These are phyloP conservation scores for Pipistrellus kuhlii DNA, from an alignment of 2,797 vertebrate genomes.

Conservation along the genomic window DNA sequence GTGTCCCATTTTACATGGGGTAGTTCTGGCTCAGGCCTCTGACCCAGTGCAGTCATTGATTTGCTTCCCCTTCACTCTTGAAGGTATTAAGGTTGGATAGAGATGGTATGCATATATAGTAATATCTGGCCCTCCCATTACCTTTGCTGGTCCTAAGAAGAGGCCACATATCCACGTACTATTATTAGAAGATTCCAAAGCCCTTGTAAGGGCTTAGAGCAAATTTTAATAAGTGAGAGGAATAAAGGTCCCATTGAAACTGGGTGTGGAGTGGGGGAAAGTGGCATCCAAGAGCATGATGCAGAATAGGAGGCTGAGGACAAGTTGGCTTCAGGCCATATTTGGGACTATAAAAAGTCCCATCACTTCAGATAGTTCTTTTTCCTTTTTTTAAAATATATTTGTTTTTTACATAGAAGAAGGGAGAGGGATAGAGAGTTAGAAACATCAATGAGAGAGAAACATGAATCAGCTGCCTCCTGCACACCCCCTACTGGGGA, in stretches of 20 bases:
- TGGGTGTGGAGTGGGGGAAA: not conserved
- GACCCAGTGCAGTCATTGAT: not conserved
- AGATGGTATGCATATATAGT: not conserved
- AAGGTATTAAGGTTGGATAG: not conserved
- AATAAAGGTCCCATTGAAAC: not conserved
- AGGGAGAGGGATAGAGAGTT: too few species aligned
- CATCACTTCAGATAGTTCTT: not conserved
- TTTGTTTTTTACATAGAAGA: too few species aligned
- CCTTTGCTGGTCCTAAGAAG: not conserved
- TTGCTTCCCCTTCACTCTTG: not conserved
- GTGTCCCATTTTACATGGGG: not conserved
- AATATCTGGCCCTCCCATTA: not conserved
- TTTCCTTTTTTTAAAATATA: too few species aligned
- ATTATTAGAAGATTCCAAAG: not conserved
- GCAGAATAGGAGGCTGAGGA: not conserved
- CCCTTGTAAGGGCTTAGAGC: not conserved
- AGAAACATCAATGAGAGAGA: too few species aligned
- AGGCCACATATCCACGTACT: not conserved
- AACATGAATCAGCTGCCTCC: too few species aligned
- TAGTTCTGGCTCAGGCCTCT: not conserved
- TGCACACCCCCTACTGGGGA: too few species aligned
- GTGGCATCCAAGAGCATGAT: not conserved
- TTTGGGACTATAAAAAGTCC: not conserved
- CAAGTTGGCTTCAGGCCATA: not conserved
- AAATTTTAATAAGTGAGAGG: conserved; percentile 32